Base-by-base conservation (phyloP, 2,888 invertebrate species). In the Dryocosmus kuriphilus region DNA sequence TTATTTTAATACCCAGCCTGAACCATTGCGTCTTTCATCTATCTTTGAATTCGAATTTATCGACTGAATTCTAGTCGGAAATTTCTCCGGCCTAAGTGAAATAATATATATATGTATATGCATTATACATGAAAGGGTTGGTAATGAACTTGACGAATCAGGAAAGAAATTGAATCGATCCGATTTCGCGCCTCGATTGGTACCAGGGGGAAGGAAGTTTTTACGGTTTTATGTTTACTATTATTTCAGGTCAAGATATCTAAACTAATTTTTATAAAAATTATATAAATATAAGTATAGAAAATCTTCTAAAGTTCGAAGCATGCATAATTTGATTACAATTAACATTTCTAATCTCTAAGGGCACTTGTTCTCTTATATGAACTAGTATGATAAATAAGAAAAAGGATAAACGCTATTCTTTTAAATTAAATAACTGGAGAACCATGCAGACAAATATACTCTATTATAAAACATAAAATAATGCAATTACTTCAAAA, bases 91-190 rank as follows among this genome's bases (percentile, higher is more conserved):
- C n/a, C 22, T 38, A 11, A 55, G 46, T 19, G n/a, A 46, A 46
- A 46, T 46, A 35, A 35, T 35, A 35, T 35, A 35, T 35, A 35
- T 35, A 11, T 35, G 11, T 8, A 6, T 46, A 46, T 2, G 7
- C 19, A 46, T 46, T 16, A 19, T 46, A 46, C 46, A 46, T 19
- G 19, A 2, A 19, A 46, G 75, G 81, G 81, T 81, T 82, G 71
- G 78, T 87, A 89, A 88, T 85, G 87, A 89, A 89, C 85, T 86
- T 84, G 83, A 84, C 84, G 84, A 88, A 88, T 88, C 86, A 86
- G 85, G 85, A 85, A 85, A 86, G 86, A 87, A 89, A 89, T 89
- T 86, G 86, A 88, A 86, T 89, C 86, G 86, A 86, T 88, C 86
- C 85, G 87, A 87, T 89, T 88, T 88, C 84, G 84, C 86, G 85